Evolutionary conservation across 2,888 invertebrate genomes (phyloP).

Genomic region (Halictus quadricinctus): DNA sequence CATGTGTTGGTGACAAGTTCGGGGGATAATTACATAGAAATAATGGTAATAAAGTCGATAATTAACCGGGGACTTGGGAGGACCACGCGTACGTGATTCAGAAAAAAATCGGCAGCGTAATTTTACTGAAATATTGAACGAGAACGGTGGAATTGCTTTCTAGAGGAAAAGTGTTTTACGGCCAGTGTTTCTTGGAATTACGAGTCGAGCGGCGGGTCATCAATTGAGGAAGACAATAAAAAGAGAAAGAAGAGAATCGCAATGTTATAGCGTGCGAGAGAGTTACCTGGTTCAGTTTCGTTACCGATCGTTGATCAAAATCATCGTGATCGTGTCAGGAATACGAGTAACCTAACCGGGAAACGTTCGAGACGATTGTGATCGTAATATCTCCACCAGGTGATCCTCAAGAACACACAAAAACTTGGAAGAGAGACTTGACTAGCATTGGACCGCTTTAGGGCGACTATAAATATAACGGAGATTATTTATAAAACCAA

Average conservation of each 20-base stretch:
- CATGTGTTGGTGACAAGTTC: background rate
- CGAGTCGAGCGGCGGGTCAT: constrained; percentile 5
- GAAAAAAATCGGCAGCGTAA: background rate
- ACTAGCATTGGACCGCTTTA: constrained; percentile 18
- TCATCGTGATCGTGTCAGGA: background rate
- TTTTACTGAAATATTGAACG: background rate
- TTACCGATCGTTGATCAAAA: constrained; percentile 59
- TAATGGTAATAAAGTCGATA: background rate
- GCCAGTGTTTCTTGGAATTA: constrained; percentile 33
- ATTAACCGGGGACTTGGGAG: background rate
- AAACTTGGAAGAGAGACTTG: constrained; percentile 26
- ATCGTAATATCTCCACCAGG: constrained; percentile 21
- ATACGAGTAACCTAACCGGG: background rate
- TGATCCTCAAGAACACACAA: constrained; percentile 19
- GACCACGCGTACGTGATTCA: background rate
- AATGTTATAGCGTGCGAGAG: background rate
- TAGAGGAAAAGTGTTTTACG: constrained; percentile 23
- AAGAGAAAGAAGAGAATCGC: background rate
- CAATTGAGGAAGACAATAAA: background rate
- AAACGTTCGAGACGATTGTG: constrained; percentile 1
- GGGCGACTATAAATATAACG: constrained; percentile 69
- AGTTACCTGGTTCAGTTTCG: constrained; percentile 20
- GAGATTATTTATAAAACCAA: constrained; percentile 69
- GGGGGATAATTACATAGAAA: background rate
- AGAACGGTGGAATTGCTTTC: constrained; percentile 16